Base-by-base conservation (phyloP, 2,113 vertebrate species). In the Saccopteryx leptura region DNA sequence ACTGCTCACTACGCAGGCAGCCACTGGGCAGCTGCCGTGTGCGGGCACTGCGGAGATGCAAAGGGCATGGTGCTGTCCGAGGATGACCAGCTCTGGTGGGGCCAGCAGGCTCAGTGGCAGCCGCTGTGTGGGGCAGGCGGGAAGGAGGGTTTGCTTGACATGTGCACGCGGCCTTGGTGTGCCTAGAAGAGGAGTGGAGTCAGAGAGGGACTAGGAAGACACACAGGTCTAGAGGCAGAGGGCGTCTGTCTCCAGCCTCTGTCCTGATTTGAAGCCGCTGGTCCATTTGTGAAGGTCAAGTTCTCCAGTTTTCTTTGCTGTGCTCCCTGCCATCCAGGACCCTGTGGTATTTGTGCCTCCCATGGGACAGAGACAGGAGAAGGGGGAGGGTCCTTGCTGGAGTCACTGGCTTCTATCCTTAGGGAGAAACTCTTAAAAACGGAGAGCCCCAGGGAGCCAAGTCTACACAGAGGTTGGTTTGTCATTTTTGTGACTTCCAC, bases 91-190 rank as follows among this genome's bases (percentile, higher is more conserved):
- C 48, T 13, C 46, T 0, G 56, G 9, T 10, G 4, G 48, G 48
- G n/a, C 0, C 0, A 52, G 48, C 19, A 2, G 54, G 13, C 17
- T 9, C 31, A 3, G 0, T 1, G 15, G 31, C 26, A 7, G 33
- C n/a, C 85, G 3, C 3, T 0, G 5, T 15, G 15, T 9, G 2
- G 23, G 74, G 31, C 14, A 24, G 75, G 17, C 0, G 0, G 5
- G 71, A 48, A 69, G 28, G 17, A 3, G 2, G 0, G n/a, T 2
- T 48, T 10, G 6, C 2, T 28, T 28, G 52, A 87, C 54, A 11
- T 0, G 0, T 19, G 26, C 24, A 3, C 0, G 39, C 0, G 19
- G 46, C 54, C 71, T 3, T 2, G n/a, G 11, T 2, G 5, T 9
- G 33, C 2, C 26, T 9, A 21, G 24, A n/a, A 60, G 50, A 58